Conservation (phyloP, 2,113 vertebrate species). For the Columba janthina region DNA sequence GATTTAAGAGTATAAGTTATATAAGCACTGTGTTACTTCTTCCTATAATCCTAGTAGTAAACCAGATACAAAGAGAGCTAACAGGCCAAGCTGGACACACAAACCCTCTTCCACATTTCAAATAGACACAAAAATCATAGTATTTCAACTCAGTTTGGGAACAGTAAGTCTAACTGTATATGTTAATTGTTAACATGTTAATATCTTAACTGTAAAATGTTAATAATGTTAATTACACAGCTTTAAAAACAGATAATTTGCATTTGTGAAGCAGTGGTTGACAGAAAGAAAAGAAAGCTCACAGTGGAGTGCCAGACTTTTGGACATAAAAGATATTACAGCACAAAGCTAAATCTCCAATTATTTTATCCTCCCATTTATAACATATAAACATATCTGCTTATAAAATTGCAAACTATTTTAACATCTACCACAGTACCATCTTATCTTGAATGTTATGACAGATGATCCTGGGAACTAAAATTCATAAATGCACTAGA, state of each 20-base stretch:
- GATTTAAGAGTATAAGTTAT: background rate
- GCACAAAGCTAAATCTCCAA: background rate
- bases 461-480: background rate
- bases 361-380: background rate
- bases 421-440: background rate
- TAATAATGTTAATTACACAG: background rate
- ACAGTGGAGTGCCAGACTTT: background rate
- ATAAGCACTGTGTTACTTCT: background rate
- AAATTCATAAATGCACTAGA: background rate
- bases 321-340: background rate
- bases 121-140: background rate
- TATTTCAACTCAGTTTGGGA: background rate
- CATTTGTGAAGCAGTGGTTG: background rate
- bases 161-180: background rate
- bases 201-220: background rate
- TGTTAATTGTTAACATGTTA: background rate
- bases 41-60: background rate
- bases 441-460: background rate
- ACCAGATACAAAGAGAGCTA: background rate
- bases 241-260: background rate
- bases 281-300: background rate
- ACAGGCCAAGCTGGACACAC: accelerated
- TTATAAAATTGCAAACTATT: background rate
- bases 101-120: background rate
- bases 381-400: background rate